phyloP scores from a whole-genome alignment of 2,113 vertebrate species.

The Colinus virginianus region DNA sequence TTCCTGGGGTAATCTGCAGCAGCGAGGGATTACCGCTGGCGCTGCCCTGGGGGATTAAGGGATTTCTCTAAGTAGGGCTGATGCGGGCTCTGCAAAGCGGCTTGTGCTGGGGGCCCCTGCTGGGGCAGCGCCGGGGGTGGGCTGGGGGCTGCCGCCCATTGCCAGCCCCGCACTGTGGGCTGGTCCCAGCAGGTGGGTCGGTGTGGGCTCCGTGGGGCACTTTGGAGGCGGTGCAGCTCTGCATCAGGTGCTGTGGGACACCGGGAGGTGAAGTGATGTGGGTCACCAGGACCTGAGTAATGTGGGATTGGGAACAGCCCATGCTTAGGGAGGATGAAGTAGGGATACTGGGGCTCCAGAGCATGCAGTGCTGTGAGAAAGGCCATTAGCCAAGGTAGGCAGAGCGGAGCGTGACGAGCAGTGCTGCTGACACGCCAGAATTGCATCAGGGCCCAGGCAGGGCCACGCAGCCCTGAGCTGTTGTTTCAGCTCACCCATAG shows the following conservation, averaged over 20 bases:
- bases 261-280: neutral
- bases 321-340: neutral
- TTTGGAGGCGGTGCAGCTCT: accelerated
- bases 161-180: neutral
- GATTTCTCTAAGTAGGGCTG: slow-evolving; percentile 50
- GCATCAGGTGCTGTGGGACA: accelerated
- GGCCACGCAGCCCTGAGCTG: accelerated
- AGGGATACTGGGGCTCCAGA: accelerated
- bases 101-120: slow-evolving; percentile 6
- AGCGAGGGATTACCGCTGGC: neutral
- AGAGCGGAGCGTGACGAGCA: neutral
- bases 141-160: accelerated
- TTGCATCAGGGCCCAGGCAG: accelerated
- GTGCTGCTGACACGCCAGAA: accelerated
- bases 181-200: neutral
- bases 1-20: neutral
- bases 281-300: accelerated
- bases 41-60: slow-evolving; percentile 46
- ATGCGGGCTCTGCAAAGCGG: slow-evolving; percentile 15
- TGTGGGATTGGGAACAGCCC: accelerated
- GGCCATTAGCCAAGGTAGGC: neutral
- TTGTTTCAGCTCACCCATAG: accelerated
- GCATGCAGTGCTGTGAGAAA: accelerated
- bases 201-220: accelerated
- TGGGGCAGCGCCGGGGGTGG: neutral